Conservation (phyloP, 1,140 invertebrate genomes). For the Piezodorus guildinii region DNA sequence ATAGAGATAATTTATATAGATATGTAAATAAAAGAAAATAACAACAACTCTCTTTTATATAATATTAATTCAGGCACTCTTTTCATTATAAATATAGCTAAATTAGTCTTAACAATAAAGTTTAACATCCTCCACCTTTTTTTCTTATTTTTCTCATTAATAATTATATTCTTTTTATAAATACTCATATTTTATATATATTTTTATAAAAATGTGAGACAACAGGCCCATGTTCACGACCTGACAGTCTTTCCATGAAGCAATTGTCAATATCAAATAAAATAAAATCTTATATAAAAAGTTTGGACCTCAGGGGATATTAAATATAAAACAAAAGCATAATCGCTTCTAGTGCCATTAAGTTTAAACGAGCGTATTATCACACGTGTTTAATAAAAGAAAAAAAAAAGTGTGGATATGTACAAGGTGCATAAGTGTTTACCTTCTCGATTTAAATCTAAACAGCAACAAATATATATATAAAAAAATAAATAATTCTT, state of each 20-base stretch:
- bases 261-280: not conserved
- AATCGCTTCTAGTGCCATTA: not conserved
- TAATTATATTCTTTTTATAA: not conserved
- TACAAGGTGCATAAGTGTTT: slow-evolving; percentile 1
- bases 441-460: slow-evolving; percentile 6
- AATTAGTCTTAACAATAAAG: slow-evolving; percentile 5
- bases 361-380: not conserved
- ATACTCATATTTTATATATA: slow-evolving; percentile 1
- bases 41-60: slow-evolving; percentile 7
- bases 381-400: slow-evolving; percentile 2
- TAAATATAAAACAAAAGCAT: slow-evolving; percentile 1
- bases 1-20: no score
- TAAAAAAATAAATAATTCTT: slow-evolving; percentile 8
- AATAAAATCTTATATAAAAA: not conserved
- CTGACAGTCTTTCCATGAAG: not conserved
- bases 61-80: slow-evolving; percentile 15
- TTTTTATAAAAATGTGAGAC: not conserved
- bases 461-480: slow-evolving; percentile 15
- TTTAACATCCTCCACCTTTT: slow-evolving; percentile 12
- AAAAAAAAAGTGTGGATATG: slow-evolving; percentile 6
- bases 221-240: not conserved
- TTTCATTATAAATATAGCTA: not conserved
- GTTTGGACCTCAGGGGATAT: not conserved
- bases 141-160: not conserved
- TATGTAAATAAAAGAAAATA: not conserved